A percentile compares a stretch with the other conserved stretches of the same genome.
phyloP scores from a whole-genome alignment of 2,797 vertebrate species.

The Melanotaenia pygmaea region DNA sequence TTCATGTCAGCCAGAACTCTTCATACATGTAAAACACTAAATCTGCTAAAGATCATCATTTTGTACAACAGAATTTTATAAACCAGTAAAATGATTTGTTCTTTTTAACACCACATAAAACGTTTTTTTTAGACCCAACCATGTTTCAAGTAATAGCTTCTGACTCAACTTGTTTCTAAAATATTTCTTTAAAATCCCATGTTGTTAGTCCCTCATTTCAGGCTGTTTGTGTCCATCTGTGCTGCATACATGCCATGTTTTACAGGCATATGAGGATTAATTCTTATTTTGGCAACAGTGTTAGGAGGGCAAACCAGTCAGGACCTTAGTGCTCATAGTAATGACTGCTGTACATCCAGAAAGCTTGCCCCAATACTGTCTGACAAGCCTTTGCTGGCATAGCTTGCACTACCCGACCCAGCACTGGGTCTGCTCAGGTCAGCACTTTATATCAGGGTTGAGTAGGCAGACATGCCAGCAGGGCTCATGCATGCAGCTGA shows the following conservation, averaged over 20 bases:
- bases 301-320: constrained; percentile 22
- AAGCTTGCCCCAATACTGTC: constrained; percentile 58
- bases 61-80: background rate
- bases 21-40: background rate
- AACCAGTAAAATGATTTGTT: background rate
- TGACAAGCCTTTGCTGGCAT: constrained; percentile 70
- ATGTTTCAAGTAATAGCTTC: background rate
- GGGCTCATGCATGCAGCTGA: constrained; percentile 44
- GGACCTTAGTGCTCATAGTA: constrained; percentile 30
- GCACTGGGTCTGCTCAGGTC: constrained; percentile 67
- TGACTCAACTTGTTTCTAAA: background rate
- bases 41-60: background rate
- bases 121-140: background rate
- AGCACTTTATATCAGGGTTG: constrained; percentile 75
- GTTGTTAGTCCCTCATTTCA: background rate
- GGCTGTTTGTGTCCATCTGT: constrained; percentile 17
- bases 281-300: constrained; percentile 20
- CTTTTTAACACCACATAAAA: background rate
- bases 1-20: background rate
- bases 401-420: constrained; percentile 34
- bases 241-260: constrained; percentile 25
- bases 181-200: constrained; percentile 14
- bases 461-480: constrained; percentile 65
- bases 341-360: constrained; percentile 51
- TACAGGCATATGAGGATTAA: constrained; percentile 19